Evolutionary conservation across 2,113 vertebrate genomes (phyloP).

Genomic region (Hyperoodon ampullatus): DNA sequence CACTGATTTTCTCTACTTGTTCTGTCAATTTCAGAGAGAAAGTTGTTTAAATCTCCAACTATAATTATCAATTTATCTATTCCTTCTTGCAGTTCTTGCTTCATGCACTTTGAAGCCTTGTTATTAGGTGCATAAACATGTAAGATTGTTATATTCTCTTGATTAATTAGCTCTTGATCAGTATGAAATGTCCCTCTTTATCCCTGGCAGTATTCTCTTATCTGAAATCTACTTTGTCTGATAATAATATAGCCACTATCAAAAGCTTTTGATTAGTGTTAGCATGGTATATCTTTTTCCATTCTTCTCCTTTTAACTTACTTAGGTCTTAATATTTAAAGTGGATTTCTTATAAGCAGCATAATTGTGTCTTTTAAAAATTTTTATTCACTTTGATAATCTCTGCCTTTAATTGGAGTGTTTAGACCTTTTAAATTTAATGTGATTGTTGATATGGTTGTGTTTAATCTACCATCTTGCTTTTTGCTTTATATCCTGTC

Average conservation of each 20-base stretch:
- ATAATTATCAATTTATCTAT: neutral
- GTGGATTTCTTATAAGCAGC: neutral
- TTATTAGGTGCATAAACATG: neutral
- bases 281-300: neutral
- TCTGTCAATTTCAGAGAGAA: neutral
- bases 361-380: neutral
- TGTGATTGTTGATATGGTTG: neutral
- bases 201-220: slow-evolving; percentile 9
- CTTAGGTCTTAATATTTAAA: neutral
- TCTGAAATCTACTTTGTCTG: slow-evolving; percentile 21
- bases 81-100: slow-evolving; percentile 15
- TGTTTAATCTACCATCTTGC: neutral
- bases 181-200: slow-evolving; percentile 16
- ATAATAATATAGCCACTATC: neutral
- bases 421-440: slow-evolving; percentile 42
- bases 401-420: neutral
- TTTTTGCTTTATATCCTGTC: neutral
- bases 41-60: neutral
- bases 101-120: neutral
- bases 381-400: slow-evolving; percentile 12
- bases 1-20: slow-evolving; percentile 33
- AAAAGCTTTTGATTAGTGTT: neutral
- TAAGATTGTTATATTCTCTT: neutral
- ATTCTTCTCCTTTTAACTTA: slow-evolving; percentile 21
- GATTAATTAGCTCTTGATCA: neutral